Conservation (phyloP, 2,113 vertebrate genomes). For the Rattus norvegicus region DNA sequence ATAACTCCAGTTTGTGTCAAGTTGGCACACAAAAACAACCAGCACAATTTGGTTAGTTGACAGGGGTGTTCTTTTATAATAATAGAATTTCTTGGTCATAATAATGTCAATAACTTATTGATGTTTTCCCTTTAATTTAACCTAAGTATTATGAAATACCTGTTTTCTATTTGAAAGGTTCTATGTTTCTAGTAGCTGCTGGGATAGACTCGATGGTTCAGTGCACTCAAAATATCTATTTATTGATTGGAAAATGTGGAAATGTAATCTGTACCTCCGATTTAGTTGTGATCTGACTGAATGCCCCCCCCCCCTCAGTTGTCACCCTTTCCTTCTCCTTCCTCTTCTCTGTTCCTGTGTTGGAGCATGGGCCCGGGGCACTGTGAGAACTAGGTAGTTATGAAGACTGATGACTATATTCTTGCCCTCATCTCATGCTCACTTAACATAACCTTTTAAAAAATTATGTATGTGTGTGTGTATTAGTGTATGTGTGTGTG, state of each 20-base stretch:
- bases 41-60: neutral
- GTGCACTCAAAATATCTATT: neutral
- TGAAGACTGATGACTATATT: neutral
- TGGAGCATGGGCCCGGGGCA: too few species aligned
- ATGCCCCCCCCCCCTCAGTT: neutral
- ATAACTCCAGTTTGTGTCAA: too few species aligned
- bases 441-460: neutral
- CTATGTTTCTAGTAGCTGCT: neutral
- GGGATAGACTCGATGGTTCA: neutral
- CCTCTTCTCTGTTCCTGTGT: neutral
- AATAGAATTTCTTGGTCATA: slow-evolving; percentile 20
- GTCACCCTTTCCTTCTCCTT: too few species aligned
- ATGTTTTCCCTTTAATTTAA: neutral
- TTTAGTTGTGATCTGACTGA: neutral
- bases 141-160: slow-evolving; percentile 7
- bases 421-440: neutral
- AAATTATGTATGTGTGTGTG: neutral
- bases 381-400: neutral
- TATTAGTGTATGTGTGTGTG: neutral
- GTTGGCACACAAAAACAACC: too few species aligned
- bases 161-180: slow-evolving; percentile 42
- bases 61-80: neutral
- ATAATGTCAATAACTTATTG: neutral
- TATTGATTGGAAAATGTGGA: slow-evolving; percentile 32
- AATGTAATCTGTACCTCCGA: neutral